Percentiles rank a stretch among this genome's conserved stretches.
Evolutionary conservation across 1,140 invertebrate genomes (phyloP).

Genomic region (Andricus grossulariae): DNA sequence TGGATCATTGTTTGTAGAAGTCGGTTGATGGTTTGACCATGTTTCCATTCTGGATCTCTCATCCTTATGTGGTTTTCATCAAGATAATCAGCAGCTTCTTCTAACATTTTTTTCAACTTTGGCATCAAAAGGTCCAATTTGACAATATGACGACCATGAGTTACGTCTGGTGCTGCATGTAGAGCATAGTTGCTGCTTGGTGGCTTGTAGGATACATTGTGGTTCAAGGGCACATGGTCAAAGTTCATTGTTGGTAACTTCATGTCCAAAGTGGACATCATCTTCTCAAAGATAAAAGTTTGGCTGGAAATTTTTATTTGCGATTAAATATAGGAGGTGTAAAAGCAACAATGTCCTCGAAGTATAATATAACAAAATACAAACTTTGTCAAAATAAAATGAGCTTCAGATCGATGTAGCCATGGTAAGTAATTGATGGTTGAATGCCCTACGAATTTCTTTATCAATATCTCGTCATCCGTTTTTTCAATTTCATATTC

Average conservation of each 20-base stretch:
- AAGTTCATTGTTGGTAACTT: slow-evolving; percentile 42
- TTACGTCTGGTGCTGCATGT: slow-evolving; percentile 59
- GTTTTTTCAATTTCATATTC: slow-evolving; percentile 60
- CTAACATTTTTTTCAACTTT: slow-evolving; percentile 64
- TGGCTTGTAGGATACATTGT: slow-evolving; percentile 59
- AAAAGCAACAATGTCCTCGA: not conserved
- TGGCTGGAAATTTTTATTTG: slow-evolving; percentile 59
- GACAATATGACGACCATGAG: slow-evolving; percentile 61
- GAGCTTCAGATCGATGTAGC: slow-evolving; percentile 60
- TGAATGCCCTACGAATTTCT: slow-evolving; percentile 58
- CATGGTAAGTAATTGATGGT: slow-evolving; percentile 69
- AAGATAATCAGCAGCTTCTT: slow-evolving; percentile 64
- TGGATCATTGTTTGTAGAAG: slow-evolving; percentile 59
- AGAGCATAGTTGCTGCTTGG: slow-evolving; percentile 45
- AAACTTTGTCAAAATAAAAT: slow-evolving; percentile 68
- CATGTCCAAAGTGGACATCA: slow-evolving; percentile 42
- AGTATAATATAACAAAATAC: slow-evolving; percentile 23
- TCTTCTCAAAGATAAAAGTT: slow-evolving; percentile 62
- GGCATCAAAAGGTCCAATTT: slow-evolving; percentile 55
- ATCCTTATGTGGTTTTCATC: slow-evolving; percentile 67
- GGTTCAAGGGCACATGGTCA: slow-evolving; percentile 43
- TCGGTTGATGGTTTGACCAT: slow-evolving; percentile 66
- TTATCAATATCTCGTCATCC: slow-evolving; percentile 58
- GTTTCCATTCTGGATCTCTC: slow-evolving; percentile 61
- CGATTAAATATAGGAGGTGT: no score